Conservation (phyloP, 2,888 invertebrate species). For the Drosophila robusta region DNA sequence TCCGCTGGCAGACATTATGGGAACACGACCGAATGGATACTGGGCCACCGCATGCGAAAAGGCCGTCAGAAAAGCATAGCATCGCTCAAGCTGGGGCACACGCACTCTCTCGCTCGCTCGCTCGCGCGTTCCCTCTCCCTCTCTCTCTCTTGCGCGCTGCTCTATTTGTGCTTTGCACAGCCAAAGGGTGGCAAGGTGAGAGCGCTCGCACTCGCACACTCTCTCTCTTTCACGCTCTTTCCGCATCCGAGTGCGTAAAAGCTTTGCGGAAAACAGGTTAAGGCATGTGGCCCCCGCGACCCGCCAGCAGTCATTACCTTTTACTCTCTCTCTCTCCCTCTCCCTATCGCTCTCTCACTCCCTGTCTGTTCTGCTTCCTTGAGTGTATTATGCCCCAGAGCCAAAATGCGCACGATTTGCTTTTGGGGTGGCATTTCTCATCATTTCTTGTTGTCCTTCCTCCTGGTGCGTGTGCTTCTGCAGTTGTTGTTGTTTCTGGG, state of each 20-base stretch:
- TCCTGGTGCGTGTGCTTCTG: conserved; percentile 51
- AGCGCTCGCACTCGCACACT: conserved; percentile 12
- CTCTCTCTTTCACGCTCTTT: not conserved
- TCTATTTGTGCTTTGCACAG: conserved; percentile 48
- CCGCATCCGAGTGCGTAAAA: conserved; percentile 68
- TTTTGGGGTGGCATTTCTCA: conserved; percentile 75
- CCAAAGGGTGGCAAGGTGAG: conserved; percentile 66
- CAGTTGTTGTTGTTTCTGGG: conserved; percentile 50
- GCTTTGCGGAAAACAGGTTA: conserved; percentile 77
- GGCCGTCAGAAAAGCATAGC: conserved; percentile 47
- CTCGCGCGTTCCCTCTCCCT: not conserved
- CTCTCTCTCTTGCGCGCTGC: conserved; percentile 15
- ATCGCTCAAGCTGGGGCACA: conserved; percentile 51
- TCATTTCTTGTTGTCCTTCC: conserved; percentile 34
- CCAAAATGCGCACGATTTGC: conserved; percentile 66
- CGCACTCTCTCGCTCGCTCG: conserved; percentile 3
- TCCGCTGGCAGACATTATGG: conserved; percentile 83
- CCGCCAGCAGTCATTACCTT: conserved; percentile 30
- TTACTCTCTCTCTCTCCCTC: conserved; percentile 10
- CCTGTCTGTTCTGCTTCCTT: conserved; percentile 34
- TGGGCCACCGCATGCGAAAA: conserved; percentile 80
- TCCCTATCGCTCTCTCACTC: conserved; percentile 15
- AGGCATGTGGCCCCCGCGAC: conserved; percentile 64
- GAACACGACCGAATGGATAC: conserved; percentile 85
- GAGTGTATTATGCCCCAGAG: conserved; percentile 70